Conservation (phyloP, 2,113 vertebrate species). For the Panthera leo region DNA sequence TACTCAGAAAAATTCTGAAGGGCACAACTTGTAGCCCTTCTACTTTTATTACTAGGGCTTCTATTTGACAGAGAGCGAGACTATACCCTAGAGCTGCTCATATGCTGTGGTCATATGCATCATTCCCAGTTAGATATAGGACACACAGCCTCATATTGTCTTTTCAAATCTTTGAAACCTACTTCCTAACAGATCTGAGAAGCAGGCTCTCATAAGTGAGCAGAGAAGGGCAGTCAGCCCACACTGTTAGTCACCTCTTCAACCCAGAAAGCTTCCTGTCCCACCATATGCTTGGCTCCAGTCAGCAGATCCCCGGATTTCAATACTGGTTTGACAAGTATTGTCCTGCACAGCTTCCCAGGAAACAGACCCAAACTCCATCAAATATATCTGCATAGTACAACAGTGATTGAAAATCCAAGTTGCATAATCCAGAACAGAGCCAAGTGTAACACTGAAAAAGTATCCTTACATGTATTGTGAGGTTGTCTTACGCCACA, state of each 20-base stretch:
- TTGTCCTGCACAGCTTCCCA: conserved; percentile 44
- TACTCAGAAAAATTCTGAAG: not conserved
- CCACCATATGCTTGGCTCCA: not conserved
- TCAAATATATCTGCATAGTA: conserved; percentile 49
- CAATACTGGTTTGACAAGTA: conserved; percentile 51
- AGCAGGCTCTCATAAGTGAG: conserved; percentile 13
- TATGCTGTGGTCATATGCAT: not conserved
- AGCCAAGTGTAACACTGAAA: conserved; percentile 53
- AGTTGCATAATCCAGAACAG: conserved; percentile 48
- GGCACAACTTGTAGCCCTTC: not conserved
- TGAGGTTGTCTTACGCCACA: conserved; percentile 3
- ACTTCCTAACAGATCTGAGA: conserved; percentile 49
- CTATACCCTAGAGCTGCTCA: not conserved
- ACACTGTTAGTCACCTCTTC: conserved; percentile 10
- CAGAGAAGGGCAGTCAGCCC: not conserved
- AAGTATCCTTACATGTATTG: not conserved
- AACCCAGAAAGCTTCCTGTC: not conserved
- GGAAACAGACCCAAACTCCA: conserved; percentile 64
- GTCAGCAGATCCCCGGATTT: conserved; percentile 29
- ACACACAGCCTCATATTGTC: not conserved
- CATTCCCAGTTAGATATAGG: not conserved
- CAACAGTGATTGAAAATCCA: conserved; percentile 48
- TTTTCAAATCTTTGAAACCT: conserved; percentile 34
- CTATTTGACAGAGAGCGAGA: not conserved
- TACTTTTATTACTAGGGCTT: not conserved